phyloP scores from a whole-genome alignment of 2,888 invertebrate species.

The Diloba caeruleocephala region DNA sequence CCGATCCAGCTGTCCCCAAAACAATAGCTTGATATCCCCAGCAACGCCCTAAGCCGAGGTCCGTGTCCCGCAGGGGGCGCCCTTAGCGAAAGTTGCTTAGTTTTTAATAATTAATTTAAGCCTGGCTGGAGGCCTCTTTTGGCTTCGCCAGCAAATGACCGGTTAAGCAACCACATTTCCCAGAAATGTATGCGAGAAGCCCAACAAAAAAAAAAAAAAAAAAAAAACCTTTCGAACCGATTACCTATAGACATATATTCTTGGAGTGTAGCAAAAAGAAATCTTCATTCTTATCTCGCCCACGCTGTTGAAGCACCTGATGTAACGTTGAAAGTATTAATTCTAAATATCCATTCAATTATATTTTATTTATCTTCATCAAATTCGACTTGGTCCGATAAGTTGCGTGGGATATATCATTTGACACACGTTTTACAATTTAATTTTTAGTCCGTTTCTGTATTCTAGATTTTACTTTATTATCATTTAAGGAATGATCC shows the following conservation, averaged over 20 bases:
- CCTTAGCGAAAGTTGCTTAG: too few relatives aligned
- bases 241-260: too few relatives aligned
- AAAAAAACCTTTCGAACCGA: constrained; percentile 12
- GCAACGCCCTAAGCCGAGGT: too few relatives aligned
- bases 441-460: constrained; percentile 18
- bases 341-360: constrained; percentile 49
- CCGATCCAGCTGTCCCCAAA: too few relatives aligned
- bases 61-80: too few relatives aligned
- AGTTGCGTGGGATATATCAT: constrained; percentile 56
- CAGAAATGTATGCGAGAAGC: constrained; percentile 11
- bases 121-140: too few relatives aligned
- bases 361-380: constrained; percentile 56
- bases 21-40: too few relatives aligned
- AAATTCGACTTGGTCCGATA: constrained; percentile 57
- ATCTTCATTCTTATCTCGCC: constrained; percentile 39
- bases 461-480: constrained; percentile 7
- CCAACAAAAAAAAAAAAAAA: too few relatives aligned
- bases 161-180: too few relatives aligned
- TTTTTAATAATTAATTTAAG: too few relatives aligned
- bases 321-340: constrained; percentile 56
- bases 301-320: constrained; percentile 32
- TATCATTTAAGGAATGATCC: not conserved
- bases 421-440: constrained; percentile 49
- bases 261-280: constrained; percentile 20
- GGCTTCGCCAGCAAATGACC: too few relatives aligned